Evolutionary conservation across 2,113 vertebrate species (phyloP).

Genomic region (Xerus inauris): DNA sequence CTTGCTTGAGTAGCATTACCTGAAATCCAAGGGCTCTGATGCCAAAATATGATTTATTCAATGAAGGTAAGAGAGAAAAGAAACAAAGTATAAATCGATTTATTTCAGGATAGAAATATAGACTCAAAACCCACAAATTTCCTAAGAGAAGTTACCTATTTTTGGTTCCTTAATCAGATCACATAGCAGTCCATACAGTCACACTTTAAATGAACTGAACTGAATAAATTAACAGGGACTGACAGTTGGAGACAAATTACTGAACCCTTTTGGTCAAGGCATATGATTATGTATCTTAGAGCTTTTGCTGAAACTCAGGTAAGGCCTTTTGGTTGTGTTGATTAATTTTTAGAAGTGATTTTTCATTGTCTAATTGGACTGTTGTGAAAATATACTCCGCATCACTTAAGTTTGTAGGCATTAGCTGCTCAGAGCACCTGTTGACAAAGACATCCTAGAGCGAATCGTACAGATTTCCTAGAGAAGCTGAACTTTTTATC

Average conservation of each 20-base stretch:
- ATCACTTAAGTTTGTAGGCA: not conserved
- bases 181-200: not conserved
- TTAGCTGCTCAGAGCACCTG: not conserved
- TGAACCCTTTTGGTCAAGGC: not conserved
- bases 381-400: not conserved
- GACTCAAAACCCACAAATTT: not conserved
- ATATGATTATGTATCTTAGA: not conserved
- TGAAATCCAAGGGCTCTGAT: not conserved
- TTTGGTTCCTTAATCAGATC: not conserved
- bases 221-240: slow-evolving; percentile 17
- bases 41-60: slow-evolving; percentile 39
- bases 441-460: not conserved
- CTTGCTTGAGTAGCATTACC: not conserved
- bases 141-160: not conserved
- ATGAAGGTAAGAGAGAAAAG: not conserved
- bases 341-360: slow-evolving; percentile 57
- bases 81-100: slow-evolving; percentile 22
- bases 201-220: slow-evolving; percentile 19
- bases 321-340: not conserved
- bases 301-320: slow-evolving; percentile 9
- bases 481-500: not conserved
- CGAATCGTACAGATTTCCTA: not conserved
- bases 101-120: slow-evolving; percentile 35
- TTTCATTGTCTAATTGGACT: slow-evolving; percentile 35
- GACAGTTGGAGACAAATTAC: slow-evolving; percentile 15